phyloP scores from a whole-genome alignment of 2,888 invertebrate species.

The Trissolcus japonicus region DNA sequence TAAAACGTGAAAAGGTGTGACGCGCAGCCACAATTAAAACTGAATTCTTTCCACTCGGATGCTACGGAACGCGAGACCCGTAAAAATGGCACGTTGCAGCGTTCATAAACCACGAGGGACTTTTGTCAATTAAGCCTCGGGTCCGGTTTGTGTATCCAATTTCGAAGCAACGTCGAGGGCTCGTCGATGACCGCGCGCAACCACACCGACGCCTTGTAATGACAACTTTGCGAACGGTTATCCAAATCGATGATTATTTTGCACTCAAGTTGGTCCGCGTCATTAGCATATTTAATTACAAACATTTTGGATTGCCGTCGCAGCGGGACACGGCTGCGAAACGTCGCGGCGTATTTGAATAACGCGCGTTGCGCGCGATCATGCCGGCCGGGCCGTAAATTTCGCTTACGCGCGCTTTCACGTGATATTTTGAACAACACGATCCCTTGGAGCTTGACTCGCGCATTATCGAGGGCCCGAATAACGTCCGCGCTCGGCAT shows the following conservation, averaged over 20 bases:
- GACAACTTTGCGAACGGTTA: slow-evolving; percentile 64
- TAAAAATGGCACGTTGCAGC: slow-evolving; percentile 50
- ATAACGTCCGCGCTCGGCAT: slow-evolving; percentile 17
- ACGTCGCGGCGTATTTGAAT: slow-evolving; percentile 69
- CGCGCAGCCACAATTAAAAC: slow-evolving; percentile 40
- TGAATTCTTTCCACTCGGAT: slow-evolving; percentile 29
- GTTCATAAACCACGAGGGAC: slow-evolving; percentile 47
- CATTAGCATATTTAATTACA: slow-evolving; percentile 76
- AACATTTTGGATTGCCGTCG: slow-evolving; percentile 74
- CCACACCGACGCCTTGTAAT: slow-evolving; percentile 29
- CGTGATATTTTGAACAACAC: slow-evolving; percentile 58
- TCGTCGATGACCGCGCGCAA: slow-evolving; percentile 40
- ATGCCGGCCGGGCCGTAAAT: slow-evolving; percentile 67
- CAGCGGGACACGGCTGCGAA: slow-evolving; percentile 66
- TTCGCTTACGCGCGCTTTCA: slow-evolving; percentile 46
- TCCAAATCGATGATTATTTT: slow-evolving; percentile 74
- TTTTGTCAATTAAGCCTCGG: slow-evolving; percentile 55
- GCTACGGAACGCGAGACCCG: slow-evolving; percentile 18
- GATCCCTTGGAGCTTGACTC: slow-evolving; percentile 10
- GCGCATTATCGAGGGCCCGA: slow-evolving; percentile 8
- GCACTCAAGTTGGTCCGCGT: slow-evolving; percentile 70
- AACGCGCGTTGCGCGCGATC: slow-evolving; percentile 68
- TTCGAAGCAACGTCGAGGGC: slow-evolving; percentile 43
- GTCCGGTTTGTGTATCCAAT: slow-evolving; percentile 46
- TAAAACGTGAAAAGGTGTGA: slow-evolving; percentile 39